phyloP scores from a whole-genome alignment of 2,888 invertebrate genomes.

The Coleophora flavipennella region DNA sequence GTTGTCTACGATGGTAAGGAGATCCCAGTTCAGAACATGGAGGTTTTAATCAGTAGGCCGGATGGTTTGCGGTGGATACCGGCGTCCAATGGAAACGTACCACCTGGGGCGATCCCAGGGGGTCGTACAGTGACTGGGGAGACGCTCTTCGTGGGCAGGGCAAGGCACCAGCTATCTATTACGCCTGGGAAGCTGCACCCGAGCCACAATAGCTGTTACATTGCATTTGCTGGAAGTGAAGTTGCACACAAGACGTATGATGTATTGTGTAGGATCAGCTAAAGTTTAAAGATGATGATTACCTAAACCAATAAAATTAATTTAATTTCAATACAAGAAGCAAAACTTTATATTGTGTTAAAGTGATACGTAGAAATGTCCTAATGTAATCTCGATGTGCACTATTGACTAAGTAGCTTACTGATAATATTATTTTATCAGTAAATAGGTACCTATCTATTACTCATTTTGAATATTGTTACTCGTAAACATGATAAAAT shows the following conservation, averaged over 20 bases:
- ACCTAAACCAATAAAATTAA: no score
- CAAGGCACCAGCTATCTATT: slow-evolving; percentile 68
- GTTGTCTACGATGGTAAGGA: slow-evolving; percentile 54
- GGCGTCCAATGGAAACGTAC: slow-evolving; percentile 63
- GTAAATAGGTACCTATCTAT: no score
- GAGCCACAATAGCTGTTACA: slow-evolving; percentile 52
- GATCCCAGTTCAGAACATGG: slow-evolving; percentile 57
- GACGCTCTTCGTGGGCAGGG: slow-evolving; percentile 69
- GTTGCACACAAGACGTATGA: slow-evolving; percentile 58
- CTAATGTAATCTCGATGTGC: no score
- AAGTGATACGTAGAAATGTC: no score
- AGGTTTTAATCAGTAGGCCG: slow-evolving; percentile 49
- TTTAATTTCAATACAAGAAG: no score
- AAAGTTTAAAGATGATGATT: slow-evolving; percentile 14
- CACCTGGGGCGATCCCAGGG: slow-evolving; percentile 68
- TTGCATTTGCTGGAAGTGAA: slow-evolving; percentile 53
- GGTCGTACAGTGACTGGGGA: slow-evolving; percentile 63
- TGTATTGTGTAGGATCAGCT: slow-evolving; percentile 51
- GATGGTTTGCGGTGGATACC: slow-evolving; percentile 66
- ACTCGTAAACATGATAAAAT: no score
- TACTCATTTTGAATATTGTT: no score
- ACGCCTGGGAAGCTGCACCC: slow-evolving; percentile 73
- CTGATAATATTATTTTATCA: no score
- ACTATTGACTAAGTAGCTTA: no score
- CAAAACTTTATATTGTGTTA: no score